Evolutionary conservation across 1,140 invertebrate species (phyloP).

Genomic region (Parasteatoda tepidariorum): DNA sequence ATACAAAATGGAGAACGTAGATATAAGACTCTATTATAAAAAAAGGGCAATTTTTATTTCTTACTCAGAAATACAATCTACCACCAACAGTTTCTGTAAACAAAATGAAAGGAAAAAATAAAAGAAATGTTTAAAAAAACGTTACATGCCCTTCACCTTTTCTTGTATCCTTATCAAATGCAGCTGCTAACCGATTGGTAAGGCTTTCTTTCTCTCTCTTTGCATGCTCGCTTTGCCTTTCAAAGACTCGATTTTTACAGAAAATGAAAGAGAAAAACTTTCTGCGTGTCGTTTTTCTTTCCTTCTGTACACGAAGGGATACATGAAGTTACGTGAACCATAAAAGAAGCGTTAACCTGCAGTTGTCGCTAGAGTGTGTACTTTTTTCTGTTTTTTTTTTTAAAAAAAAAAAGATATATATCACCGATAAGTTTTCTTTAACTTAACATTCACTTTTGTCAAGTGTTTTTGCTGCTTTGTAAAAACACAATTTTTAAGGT

Average conservation of each 20-base stretch:
- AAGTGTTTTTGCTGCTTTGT: no score
- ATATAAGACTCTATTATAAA: not conserved
- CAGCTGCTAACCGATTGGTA: constrained; percentile 31
- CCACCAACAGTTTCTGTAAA: constrained; percentile 43
- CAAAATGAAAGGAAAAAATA: constrained; percentile 31
- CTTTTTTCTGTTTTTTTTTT: constrained; percentile 9
- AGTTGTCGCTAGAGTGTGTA: constrained; percentile 33
- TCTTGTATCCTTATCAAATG: constrained; percentile 35
- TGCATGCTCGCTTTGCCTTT: constrained; percentile 26
- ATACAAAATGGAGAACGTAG: no score
- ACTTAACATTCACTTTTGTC: no score
- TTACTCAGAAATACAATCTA: constrained; percentile 44
- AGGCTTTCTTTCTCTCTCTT: constrained; percentile 8
- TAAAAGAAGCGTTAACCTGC: constrained; percentile 29
- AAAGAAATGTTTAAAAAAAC: constrained; percentile 10
- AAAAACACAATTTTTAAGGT: no score
- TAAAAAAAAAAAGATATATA: no score
- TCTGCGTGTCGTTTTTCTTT: constrained; percentile 9
- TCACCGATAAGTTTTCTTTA: no score
- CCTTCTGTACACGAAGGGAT: not conserved
- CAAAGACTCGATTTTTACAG: constrained; percentile 16
- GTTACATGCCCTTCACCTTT: not conserved
- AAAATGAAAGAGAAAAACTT: constrained; percentile 9
- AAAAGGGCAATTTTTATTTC: constrained; percentile 32
- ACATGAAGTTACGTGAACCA: constrained; percentile 5